Evolutionary conservation across 2,113 vertebrate species (phyloP).

Genomic region (Pedetes capensis): DNA sequence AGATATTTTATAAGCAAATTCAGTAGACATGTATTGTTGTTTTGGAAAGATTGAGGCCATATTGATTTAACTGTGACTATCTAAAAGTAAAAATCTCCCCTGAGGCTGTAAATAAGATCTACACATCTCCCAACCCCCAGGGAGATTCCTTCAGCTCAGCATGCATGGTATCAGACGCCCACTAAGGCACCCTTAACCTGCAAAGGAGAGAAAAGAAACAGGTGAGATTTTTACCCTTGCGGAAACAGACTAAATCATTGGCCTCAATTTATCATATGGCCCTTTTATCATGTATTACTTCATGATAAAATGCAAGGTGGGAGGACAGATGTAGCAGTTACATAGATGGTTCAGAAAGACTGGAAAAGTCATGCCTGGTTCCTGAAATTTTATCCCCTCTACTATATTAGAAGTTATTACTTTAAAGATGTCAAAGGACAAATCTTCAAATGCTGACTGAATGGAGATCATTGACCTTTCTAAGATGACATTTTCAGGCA

Average conservation of each 20-base stretch:
- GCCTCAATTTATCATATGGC: constrained; percentile 59
- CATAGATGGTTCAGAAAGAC: background rate
- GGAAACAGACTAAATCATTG: constrained; percentile 12
- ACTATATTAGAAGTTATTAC: background rate
- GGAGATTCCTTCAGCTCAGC: constrained; percentile 56
- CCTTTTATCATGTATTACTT: background rate
- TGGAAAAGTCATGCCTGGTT: background rate
- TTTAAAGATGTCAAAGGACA: constrained; percentile 15
- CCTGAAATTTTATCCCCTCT: background rate
- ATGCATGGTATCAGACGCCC: background rate
- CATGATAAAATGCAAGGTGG: constrained; percentile 45
- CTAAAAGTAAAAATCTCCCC: constrained; percentile 51
- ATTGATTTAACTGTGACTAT: constrained; percentile 42
- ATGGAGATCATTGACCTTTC: background rate
- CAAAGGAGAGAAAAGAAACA: constrained; percentile 64
- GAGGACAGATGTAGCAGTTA: constrained; percentile 3
- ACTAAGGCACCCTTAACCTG: constrained; percentile 58
- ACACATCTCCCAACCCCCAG: background rate
- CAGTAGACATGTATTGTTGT: background rate
- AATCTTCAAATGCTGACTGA: constrained; percentile 1
- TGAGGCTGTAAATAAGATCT: constrained; percentile 49
- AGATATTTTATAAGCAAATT: background rate
- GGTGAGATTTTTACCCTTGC: constrained; percentile 51
- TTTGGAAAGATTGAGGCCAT: background rate
- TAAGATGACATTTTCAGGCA: background rate